Conservation (phyloP, 2,888 invertebrate genomes). For the Lochmaea crataegi region DNA sequence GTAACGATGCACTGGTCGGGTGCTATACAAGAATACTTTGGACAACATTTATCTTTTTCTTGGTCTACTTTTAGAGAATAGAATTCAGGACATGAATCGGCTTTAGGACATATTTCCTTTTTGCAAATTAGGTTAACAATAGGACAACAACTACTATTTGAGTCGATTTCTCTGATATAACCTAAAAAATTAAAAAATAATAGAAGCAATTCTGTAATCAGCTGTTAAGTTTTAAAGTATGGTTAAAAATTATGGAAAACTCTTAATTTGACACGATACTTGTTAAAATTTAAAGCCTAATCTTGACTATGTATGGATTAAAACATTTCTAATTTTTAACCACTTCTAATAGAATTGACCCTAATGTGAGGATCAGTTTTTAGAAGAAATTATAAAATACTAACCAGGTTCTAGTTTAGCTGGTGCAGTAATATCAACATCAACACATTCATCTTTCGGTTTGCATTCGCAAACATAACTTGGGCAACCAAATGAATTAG, state of each 20-base stretch:
- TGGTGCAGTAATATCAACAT: slow-evolving; percentile 61
- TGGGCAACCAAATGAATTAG: slow-evolving; percentile 74
- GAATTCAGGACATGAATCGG: slow-evolving; percentile 71
- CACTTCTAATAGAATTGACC: no score
- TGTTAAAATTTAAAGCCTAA: no score
- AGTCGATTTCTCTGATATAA: slow-evolving; percentile 61
- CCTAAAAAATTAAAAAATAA: slow-evolving; percentile 23
- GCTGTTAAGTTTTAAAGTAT: no score
- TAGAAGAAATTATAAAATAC: neutral
- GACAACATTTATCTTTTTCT: slow-evolving; percentile 71
- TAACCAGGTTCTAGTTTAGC: slow-evolving; percentile 70
- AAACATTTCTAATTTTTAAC: no score
- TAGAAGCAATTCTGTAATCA: no score
- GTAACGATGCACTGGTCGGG: slow-evolving; percentile 75
- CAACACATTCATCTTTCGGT: slow-evolving; percentile 76
- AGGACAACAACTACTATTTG: slow-evolving; percentile 80
- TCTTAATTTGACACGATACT: no score
- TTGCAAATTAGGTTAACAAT: slow-evolving; percentile 71
- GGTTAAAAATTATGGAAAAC: no score
- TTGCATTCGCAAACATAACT: slow-evolving; percentile 84
- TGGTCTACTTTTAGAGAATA: slow-evolving; percentile 64
- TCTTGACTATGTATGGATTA: no score
- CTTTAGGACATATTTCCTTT: slow-evolving; percentile 72
- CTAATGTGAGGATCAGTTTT: no score
- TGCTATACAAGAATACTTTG: slow-evolving; percentile 72